phyloP scores from a whole-genome alignment of 2,888 invertebrate genomes.

The Troides oblongomaculatus region DNA sequence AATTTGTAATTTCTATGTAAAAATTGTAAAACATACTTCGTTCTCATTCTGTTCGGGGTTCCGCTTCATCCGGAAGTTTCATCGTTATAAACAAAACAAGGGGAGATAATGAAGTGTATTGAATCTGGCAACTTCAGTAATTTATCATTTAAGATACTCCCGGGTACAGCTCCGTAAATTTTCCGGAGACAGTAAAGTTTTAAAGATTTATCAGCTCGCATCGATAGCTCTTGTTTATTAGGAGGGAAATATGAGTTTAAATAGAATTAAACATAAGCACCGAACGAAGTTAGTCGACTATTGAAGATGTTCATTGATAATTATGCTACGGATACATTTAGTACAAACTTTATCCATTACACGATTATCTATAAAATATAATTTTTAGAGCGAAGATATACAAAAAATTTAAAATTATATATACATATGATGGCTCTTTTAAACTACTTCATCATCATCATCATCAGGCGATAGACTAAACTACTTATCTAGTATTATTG shows the following conservation, averaged over 20 bases:
- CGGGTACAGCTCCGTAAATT: constrained; percentile 53
- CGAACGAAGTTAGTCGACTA: neutral
- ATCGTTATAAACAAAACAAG: constrained; percentile 30
- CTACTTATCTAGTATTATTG: too few species aligned
- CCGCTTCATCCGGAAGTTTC: constrained; percentile 26
- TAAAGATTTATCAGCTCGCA: constrained; percentile 36
- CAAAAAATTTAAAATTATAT: too few species aligned
- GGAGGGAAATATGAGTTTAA: constrained; percentile 24
- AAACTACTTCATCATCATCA: too few species aligned
- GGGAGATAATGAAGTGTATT: constrained; percentile 48
- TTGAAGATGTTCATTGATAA: too few species aligned
- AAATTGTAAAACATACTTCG: constrained; percentile 16
- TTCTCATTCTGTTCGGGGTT: constrained; percentile 17
- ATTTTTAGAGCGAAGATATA: too few species aligned
- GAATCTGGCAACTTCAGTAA: constrained; percentile 64
- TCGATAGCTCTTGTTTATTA: constrained; percentile 25
- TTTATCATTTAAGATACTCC: constrained; percentile 61
- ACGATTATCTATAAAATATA: too few species aligned
- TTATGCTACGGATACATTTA: too few species aligned
- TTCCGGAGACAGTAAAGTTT: constrained; percentile 57
- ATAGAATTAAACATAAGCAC: constrained; percentile 12
- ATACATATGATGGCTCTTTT: too few species aligned
- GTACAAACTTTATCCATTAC: too few species aligned
- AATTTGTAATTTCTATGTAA: too few species aligned
- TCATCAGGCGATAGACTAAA: too few species aligned